These are phyloP conservation scores for Hirtodrosophila alboralis DNA, from an alignment of 2,888 invertebrate genomes.

Conservation along the genomic window DNA sequence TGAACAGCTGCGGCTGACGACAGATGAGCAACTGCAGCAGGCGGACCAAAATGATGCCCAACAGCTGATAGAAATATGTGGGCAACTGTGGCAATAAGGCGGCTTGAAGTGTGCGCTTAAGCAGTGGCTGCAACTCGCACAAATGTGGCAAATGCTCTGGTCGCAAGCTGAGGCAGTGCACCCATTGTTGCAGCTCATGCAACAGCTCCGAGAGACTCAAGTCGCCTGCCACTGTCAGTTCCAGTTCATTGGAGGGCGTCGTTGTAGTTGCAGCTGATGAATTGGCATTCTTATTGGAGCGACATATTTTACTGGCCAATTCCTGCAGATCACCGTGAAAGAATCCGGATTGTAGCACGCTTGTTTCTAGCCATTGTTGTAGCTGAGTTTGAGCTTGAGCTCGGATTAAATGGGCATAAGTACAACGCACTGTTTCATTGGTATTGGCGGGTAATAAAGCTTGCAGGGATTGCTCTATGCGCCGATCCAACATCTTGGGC, in stretches of 20 bases:
- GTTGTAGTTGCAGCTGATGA: constrained; percentile 9
- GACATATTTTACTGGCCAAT: constrained; percentile 70
- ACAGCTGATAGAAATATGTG: constrained; percentile 72
- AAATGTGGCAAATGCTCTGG: constrained; percentile 63
- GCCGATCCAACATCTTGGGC: constrained; percentile 68
- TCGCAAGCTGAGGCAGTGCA: constrained; percentile 75
- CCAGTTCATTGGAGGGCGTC: constrained; percentile 42
- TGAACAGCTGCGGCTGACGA: constrained; percentile 63
- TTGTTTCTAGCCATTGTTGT: constrained; percentile 86
- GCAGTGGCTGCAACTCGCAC: constrained; percentile 43
- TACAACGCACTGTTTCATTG: constrained; percentile 84
- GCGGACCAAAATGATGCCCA: constrained; percentile 72
- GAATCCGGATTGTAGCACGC: constrained; percentile 80
- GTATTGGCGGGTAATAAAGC: constrained; percentile 86
- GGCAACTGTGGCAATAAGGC: constrained; percentile 74
- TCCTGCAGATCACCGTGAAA: constrained; percentile 71
- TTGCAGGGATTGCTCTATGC: constrained; percentile 81
- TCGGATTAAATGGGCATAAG: constrained; percentile 85
- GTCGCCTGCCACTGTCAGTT: constrained; percentile 17
- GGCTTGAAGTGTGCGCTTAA: constrained; percentile 56
- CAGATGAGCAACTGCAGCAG: constrained; percentile 80
- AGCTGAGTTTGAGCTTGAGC: constrained; percentile 85
- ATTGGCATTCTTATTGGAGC: constrained; percentile 63
- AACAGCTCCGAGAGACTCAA: constrained; percentile 73
- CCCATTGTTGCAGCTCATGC: constrained; percentile 78